phyloP scores from a whole-genome alignment of 2,797 vertebrate species.

The Pseudomugil gertrudae region DNA sequence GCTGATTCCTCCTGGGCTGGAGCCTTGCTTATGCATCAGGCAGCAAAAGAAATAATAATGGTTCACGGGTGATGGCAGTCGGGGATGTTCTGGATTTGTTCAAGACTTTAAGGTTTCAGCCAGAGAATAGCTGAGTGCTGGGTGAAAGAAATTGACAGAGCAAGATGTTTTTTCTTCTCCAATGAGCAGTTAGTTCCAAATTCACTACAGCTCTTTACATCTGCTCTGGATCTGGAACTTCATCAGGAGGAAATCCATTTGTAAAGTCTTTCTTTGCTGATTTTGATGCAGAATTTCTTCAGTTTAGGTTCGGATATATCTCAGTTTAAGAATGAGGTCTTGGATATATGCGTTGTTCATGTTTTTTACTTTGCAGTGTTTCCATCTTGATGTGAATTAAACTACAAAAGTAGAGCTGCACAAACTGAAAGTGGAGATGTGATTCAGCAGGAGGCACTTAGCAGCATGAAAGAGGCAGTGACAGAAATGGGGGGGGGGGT shows the following conservation, averaged over 20 bases:
- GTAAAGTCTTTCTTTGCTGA: not conserved
- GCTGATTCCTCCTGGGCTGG: slow-evolving; percentile 7
- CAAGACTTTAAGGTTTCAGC: slow-evolving; percentile 26
- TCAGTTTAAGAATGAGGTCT: not conserved
- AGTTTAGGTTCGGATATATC: not conserved
- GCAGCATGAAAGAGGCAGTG: slow-evolving; percentile 28
- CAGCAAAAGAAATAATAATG: slow-evolving; percentile 42
- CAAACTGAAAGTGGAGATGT: slow-evolving; percentile 41
- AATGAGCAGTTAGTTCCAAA: slow-evolving; percentile 28
- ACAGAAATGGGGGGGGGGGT: not conserved
- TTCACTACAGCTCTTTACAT: slow-evolving; percentile 10
- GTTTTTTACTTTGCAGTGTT: not conserved
- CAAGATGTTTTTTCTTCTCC: slow-evolving; percentile 3
- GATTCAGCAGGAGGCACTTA: slow-evolving; percentile 56
- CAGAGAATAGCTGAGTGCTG: not conserved
- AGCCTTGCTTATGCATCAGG: not conserved
- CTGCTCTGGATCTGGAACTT: not conserved
- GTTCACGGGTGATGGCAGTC: slow-evolving; percentile 2
- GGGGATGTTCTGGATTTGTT: slow-evolving; percentile 19
- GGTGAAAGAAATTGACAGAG: slow-evolving; percentile 13
- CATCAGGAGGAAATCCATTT: slow-evolving; percentile 14
- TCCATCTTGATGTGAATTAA: slow-evolving; percentile 2
- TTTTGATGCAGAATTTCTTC: slow-evolving; percentile 8
- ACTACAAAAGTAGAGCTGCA: slow-evolving; percentile 2
- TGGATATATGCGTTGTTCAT: not conserved